Conservation (phyloP, 2,888 invertebrate species). For the Cremastinae sp. region DNA sequence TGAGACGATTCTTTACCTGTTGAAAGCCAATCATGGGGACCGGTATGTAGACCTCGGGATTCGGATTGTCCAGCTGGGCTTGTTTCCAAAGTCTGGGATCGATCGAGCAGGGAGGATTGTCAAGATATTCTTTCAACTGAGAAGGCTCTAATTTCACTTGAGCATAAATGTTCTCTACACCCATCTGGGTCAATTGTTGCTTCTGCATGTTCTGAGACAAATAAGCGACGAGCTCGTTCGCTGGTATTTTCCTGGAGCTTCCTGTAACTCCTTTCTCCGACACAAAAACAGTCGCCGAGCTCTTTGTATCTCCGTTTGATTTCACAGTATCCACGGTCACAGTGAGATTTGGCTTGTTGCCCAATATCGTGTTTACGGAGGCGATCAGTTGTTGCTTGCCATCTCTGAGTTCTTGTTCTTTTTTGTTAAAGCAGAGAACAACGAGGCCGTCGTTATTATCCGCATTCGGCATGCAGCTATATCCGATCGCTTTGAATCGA, state of each 20-base stretch:
- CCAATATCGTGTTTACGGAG: slow-evolving; percentile 87
- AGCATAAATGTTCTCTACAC: slow-evolving; percentile 87
- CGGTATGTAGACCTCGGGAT: slow-evolving; percentile 93
- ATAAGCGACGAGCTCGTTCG: slow-evolving; percentile 87
- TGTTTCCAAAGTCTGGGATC: slow-evolving; percentile 97
- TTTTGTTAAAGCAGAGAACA: slow-evolving; percentile 90
- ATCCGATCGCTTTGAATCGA: slow-evolving; percentile 96
- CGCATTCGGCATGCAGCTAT: slow-evolving; percentile 91
- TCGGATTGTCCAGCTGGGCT: slow-evolving; percentile 97
- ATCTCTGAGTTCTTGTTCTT: slow-evolving; percentile 87
- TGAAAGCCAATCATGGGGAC: slow-evolving; percentile 96
- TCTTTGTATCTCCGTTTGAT: slow-evolving; percentile 89
- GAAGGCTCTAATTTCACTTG: slow-evolving; percentile 89
- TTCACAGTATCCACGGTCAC: slow-evolving; percentile 90
- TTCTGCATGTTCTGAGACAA: slow-evolving; percentile 87
- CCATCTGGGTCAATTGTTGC: slow-evolving; percentile 87
- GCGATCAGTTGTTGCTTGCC: slow-evolving; percentile 81
- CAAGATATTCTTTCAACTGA: slow-evolving; percentile 92
- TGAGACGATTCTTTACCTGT: slow-evolving; percentile 89
- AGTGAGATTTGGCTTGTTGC: slow-evolving; percentile 91
- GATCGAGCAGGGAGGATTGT: slow-evolving; percentile 94
- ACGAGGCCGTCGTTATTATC: slow-evolving; percentile 96
- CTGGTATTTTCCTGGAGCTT: slow-evolving; percentile 86
- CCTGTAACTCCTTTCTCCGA: slow-evolving; percentile 86
- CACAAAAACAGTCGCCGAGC: slow-evolving; percentile 87